Base-by-base conservation (phyloP, 1,140 invertebrate species). In the Scylla paramamosain region DNA sequence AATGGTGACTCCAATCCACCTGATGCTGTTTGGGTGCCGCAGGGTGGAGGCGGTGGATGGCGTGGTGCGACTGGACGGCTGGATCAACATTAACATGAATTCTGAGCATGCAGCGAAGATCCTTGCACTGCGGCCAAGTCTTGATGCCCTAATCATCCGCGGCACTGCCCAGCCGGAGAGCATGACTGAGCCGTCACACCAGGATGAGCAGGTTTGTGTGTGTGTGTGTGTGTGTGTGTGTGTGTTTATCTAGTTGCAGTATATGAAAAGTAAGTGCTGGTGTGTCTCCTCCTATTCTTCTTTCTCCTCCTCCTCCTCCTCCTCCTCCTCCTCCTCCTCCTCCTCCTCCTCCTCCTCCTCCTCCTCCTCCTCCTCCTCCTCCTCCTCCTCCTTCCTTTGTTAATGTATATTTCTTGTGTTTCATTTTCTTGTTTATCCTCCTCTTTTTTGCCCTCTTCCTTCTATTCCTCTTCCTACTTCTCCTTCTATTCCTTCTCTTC, bases 1-100 rank as follows among this genome's bases (percentile, higher is more conserved):
- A 0, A 99, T 99, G 99, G 98, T 99, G 0, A 98, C 99, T 1
- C 99, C 99, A 0, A 97, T 99, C 95, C 99, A 99, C 97, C 97
- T 99, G 7, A 97, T 99, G 95, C 97, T 99, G 8, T 99, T 99
- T 97, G 99, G 98, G 6, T 98, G 98, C 48, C 97, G 98, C n/a
- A 99, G 98, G 97, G 98, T 99, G 1, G 98, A 99, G 96, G 96
- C 97, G 45, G 96, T 97, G 96, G 93, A 95, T 14, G 88, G 92
- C 20, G 92, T 96, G 86, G 96, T 96, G 46, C 97, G 98, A 32
- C 96, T 99, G 3, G 99, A 99, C 97, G 98, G 99, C 96, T 99
- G 99, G 97, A 97, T 99, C 31, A 99, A 99, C 97, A 97, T 99
- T 39, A 97, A 98, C 12, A 99, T 99, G 98, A 97, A 98, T 96